Evolutionary conservation across 37 sponge, comb jelly and placozoan genomes (phyloP).

Genomic region (Bolinopsis microptera): DNA sequence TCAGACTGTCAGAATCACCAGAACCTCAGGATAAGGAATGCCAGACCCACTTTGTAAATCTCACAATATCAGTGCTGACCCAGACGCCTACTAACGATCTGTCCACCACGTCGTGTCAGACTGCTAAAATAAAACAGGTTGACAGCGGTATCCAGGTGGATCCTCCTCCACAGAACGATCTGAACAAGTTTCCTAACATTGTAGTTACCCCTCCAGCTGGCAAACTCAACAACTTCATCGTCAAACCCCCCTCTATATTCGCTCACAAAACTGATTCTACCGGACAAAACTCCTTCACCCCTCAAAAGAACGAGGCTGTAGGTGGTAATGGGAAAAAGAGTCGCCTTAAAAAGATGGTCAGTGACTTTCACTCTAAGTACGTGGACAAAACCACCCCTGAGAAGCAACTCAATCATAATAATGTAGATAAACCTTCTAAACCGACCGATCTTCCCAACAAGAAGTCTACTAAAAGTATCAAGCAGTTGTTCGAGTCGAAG

Average conservation of each 20-base stretch:
- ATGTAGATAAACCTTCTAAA: background rate
- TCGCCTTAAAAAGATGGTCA: background rate
- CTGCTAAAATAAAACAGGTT: background rate
- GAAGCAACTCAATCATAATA: background rate
- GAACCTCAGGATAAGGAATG: background rate
- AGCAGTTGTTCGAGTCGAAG: constrained; percentile 13
- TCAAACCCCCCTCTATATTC: background rate
- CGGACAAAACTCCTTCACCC: background rate
- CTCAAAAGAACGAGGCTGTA: too few species aligned
- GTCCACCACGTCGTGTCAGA: background rate
- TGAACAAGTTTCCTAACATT: constrained; percentile 59
- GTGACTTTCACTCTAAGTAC: background rate
- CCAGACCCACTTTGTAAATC: background rate
- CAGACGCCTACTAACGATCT: background rate
- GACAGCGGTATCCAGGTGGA: background rate
- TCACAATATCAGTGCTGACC: background rate
- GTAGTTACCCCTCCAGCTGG: constrained; percentile 41
- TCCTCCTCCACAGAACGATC: background rate
- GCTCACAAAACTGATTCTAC: background rate
- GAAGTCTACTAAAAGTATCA: background rate
- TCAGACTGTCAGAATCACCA: background rate
- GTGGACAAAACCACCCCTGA: too few species aligned
- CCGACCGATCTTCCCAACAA: background rate
- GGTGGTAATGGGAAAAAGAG: background rate
- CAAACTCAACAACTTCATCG: background rate